Evolutionary conservation across 2,113 vertebrate genomes (phyloP).

Genomic region (Grallaria varia): DNA sequence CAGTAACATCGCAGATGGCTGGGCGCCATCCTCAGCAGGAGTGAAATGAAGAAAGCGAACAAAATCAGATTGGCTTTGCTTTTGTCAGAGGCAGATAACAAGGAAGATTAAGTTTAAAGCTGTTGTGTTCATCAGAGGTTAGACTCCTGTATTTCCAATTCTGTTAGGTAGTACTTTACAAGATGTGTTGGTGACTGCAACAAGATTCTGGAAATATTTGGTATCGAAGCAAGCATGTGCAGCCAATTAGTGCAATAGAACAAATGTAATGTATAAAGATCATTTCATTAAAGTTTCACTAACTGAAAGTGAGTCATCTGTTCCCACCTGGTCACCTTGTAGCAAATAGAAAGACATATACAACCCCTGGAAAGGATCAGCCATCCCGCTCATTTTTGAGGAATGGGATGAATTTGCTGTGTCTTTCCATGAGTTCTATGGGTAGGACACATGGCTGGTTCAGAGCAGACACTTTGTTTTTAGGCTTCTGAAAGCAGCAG

Average conservation of each 20-base stretch:
- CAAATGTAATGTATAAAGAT: not conserved
- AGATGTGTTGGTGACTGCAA: not conserved
- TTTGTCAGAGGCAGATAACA: slow-evolving; percentile 10
- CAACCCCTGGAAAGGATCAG: rapidly evolving
- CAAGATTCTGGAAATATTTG: not conserved
- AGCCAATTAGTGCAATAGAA: not conserved
- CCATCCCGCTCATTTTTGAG: not conserved
- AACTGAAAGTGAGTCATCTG: not conserved
- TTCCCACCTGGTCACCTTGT: not conserved
- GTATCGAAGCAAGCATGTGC: not conserved
- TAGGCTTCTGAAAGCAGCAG: not conserved
- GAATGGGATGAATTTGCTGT: not conserved
- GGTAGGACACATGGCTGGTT: not conserved
- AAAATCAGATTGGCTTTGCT: slow-evolving; percentile 23
- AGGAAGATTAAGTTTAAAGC: slow-evolving; percentile 4
- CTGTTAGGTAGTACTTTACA: not conserved
- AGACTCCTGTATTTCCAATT: not conserved
- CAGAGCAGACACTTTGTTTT: not conserved
- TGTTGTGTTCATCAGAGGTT: not conserved
- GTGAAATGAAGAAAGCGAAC: slow-evolving; percentile 21
- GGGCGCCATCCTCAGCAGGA: not conserved
- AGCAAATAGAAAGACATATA: not conserved
- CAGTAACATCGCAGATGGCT: not conserved
- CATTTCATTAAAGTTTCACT: not conserved
- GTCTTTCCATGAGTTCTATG: not conserved